phyloP scores from a whole-genome alignment of 2,888 invertebrate species.

The Callosobruchus maculatus region DNA sequence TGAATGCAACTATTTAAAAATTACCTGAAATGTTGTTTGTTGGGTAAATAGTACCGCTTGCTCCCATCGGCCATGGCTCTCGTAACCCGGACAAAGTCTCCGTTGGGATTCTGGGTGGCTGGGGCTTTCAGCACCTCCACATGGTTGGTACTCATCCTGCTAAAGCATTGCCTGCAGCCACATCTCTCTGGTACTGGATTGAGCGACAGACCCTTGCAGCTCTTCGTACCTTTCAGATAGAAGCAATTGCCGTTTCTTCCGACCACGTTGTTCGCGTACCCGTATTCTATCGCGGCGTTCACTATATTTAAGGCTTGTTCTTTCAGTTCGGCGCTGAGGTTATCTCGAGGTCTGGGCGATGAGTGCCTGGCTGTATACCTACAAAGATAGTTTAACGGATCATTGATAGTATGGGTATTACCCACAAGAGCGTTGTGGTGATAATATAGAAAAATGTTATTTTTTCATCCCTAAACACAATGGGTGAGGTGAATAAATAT shows the following conservation, averaged over 20 bases:
- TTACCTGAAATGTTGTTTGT: neutral
- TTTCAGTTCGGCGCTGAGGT: conserved; percentile 9
- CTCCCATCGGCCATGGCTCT: neutral
- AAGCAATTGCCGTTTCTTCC: conserved; percentile 32
- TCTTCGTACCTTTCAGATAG: neutral
- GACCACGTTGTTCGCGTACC: conserved; percentile 31
- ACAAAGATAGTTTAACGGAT: neutral
- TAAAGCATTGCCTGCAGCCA: neutral
- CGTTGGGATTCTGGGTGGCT: neutral
- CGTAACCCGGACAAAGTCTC: neutral
- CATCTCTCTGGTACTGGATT: neutral
- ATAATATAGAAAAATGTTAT: too few relatives aligned
- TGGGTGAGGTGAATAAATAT: too few relatives aligned
- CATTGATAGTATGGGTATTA: too few relatives aligned
- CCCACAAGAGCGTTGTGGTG: too few relatives aligned
- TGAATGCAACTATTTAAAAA: too few relatives aligned
- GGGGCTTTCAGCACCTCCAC: neutral
- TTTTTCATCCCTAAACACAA: too few relatives aligned
- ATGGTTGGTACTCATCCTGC: neutral
- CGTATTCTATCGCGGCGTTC: conserved; percentile 33
- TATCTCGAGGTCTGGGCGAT: conserved; percentile 7
- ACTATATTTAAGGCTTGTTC: conserved; percentile 29
- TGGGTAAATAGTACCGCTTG: neutral
- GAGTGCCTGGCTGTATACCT: conserved; percentile 16
- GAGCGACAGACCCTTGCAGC: neutral